Conservation (phyloP, 1,140 invertebrate species). For the Drosophila elegans region DNA sequence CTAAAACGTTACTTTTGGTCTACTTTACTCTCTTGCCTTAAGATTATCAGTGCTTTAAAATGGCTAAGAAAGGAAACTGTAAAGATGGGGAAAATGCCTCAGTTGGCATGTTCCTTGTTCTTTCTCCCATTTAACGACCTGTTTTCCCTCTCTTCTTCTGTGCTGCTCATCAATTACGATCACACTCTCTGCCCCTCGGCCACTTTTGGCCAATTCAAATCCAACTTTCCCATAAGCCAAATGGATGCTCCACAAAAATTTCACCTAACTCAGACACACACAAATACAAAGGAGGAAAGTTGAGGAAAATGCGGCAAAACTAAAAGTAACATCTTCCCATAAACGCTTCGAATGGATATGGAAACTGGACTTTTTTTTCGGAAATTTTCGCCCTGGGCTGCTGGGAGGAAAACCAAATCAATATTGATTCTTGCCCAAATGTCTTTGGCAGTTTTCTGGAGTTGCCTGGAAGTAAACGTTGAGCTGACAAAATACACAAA, state of each 20-base stretch:
- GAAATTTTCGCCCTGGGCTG: background rate
- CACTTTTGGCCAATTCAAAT: slow-evolving; percentile 46
- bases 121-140: slow-evolving; percentile 35
- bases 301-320: slow-evolving; percentile 39
- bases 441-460: slow-evolving; percentile 32
- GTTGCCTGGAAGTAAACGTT: slow-evolving; percentile 26
- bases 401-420: slow-evolving; percentile 39
- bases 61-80: slow-evolving; percentile 1
- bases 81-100: slow-evolving; percentile 23
- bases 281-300: background rate
- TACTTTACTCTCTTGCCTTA: background rate
- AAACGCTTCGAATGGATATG: slow-evolving; percentile 27
- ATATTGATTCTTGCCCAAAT: slow-evolving; percentile 47
- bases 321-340: slow-evolving; percentile 45
- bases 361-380: slow-evolving; percentile 5
- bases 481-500: slow-evolving; percentile 43
- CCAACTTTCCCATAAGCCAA: slow-evolving; percentile 54
- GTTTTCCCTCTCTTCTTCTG: slow-evolving; percentile 22
- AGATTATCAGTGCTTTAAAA: background rate
- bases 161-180: slow-evolving; percentile 34
- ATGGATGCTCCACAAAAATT: slow-evolving; percentile 43
- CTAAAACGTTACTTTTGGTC: background rate
- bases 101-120: slow-evolving; percentile 21
- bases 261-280: slow-evolving; percentile 27
- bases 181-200: slow-evolving; percentile 31